These are phyloP conservation scores for Drosophila ezoana DNA, from an alignment of 2,888 invertebrate species.

Conservation along the genomic window DNA sequence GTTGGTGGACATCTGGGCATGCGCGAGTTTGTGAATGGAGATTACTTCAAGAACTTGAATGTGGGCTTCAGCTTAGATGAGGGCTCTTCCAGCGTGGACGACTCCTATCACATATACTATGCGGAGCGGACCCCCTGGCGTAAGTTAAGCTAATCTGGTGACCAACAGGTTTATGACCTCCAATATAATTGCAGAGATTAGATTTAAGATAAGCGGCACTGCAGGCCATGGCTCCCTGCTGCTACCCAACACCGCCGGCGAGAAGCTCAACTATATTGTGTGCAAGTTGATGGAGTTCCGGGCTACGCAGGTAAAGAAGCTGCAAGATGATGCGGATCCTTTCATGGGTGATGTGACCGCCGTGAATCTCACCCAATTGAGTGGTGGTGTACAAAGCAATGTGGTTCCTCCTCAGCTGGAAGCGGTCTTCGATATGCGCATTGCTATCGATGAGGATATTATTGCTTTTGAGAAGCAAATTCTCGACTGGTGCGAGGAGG, in stretches of 20 bases:
- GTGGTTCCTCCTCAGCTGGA: constrained; percentile 94
- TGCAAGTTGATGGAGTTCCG: constrained; percentile 89
- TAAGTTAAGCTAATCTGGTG: constrained; percentile 83
- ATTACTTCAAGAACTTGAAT: constrained; percentile 89
- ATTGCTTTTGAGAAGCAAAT: constrained; percentile 86
- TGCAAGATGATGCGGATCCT: constrained; percentile 83
- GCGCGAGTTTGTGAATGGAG: constrained; percentile 88
- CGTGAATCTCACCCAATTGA: constrained; percentile 91
- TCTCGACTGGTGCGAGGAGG: constrained; percentile 87
- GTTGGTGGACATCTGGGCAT: constrained; percentile 91
- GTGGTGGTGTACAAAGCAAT: constrained; percentile 96
- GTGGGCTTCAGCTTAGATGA: constrained; percentile 93
- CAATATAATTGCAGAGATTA: constrained; percentile 89
- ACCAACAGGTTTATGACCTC: neutral
- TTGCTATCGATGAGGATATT: constrained; percentile 86
- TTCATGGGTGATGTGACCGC: constrained; percentile 93
- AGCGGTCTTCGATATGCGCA: constrained; percentile 90
- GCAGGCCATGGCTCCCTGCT: constrained; percentile 95
- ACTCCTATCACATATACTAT: constrained; percentile 87
- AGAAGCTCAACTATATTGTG: constrained; percentile 91
- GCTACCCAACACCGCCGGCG: constrained; percentile 92
- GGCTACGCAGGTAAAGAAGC: constrained; percentile 86
- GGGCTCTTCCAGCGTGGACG: constrained; percentile 89
- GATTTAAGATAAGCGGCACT: constrained; percentile 90
- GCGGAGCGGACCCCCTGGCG: constrained; percentile 90